These are phyloP conservation scores for Pionites leucogaster DNA, from an alignment of 2,113 vertebrate genomes.

Conservation along the genomic window DNA sequence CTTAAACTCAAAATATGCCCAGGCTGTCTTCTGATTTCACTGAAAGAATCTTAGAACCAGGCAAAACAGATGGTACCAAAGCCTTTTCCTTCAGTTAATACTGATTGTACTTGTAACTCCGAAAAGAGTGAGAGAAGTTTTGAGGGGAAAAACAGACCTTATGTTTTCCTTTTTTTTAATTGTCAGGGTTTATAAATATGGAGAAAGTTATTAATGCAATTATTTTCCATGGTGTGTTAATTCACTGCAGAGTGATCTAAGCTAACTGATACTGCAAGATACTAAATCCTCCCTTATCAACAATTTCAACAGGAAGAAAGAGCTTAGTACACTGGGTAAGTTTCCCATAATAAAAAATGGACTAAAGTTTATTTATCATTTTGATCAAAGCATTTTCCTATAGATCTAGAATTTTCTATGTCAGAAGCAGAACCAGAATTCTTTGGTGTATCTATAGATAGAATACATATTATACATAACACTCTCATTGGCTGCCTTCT, in stretches of 20 bases:
- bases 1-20: slow-evolving; percentile 63
- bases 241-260: background rate
- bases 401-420: background rate
- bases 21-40: slow-evolving; percentile 48
- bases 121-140: slow-evolving; percentile 5
- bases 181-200: slow-evolving; percentile 14
- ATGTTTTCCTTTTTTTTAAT: background rate
- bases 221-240: slow-evolving; percentile 5
- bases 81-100: slow-evolving; percentile 53
- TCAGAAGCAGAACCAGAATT: background rate
- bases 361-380: background rate
- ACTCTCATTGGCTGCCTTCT: accelerated
- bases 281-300: background rate
- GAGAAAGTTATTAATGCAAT: background rate
- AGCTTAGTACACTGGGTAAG: background rate
- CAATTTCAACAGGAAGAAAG: background rate
- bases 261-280: background rate
- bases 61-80: slow-evolving; percentile 57
- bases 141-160: slow-evolving; percentile 7
- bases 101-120: slow-evolving; percentile 18
- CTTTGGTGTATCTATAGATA: background rate
- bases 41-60: slow-evolving; percentile 47
- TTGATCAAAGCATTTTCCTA: background rate
- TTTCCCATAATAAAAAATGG: background rate
- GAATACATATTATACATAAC: background rate